Percentiles rank a stretch among this genome's conserved stretches.
These are phyloP conservation scores for Drosophila anomalata DNA, from an alignment of 2,888 invertebrate genomes.

Conservation along the genomic window DNA sequence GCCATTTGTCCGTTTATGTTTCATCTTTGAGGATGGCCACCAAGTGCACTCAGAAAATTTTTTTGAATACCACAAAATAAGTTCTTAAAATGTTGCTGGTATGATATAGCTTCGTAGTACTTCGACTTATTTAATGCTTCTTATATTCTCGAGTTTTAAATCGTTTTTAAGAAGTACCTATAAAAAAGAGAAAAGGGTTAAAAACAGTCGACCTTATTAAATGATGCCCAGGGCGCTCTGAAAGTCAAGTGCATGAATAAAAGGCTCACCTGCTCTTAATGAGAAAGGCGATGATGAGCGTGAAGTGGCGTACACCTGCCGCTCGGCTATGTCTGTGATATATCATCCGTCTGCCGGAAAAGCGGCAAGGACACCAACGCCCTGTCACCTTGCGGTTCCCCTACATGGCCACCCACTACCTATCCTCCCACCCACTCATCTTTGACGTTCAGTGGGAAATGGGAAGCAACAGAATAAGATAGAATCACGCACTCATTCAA, in stretches of 20 bases:
- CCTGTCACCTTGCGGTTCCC: neutral
- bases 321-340: constrained; percentile 55
- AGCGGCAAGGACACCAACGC: constrained; percentile 37
- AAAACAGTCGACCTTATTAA: neutral
- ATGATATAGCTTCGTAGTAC: neutral
- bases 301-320: constrained; percentile 59
- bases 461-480: constrained; percentile 41
- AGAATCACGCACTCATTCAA: constrained; percentile 32
- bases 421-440: constrained; percentile 42
- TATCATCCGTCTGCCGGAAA: constrained; percentile 38
- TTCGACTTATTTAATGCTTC: neutral
- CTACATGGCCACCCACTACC: constrained; percentile 8
- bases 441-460: constrained; percentile 46
- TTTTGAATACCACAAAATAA: constrained; percentile 47
- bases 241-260: constrained; percentile 76
- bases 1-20: neutral
- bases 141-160: neutral
- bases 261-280: constrained; percentile 44
- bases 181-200: neutral
- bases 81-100: constrained; percentile 19
- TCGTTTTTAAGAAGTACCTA: neutral
- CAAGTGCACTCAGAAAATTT: neutral
- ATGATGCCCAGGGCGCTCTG: constrained; percentile 22
- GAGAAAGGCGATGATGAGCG: constrained; percentile 40
- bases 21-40: neutral